Evolutionary conservation across 1,140 invertebrate species (phyloP), one percentile per base, ranked within the genome.

Genomic region (Bombyx mandarina): DNA sequence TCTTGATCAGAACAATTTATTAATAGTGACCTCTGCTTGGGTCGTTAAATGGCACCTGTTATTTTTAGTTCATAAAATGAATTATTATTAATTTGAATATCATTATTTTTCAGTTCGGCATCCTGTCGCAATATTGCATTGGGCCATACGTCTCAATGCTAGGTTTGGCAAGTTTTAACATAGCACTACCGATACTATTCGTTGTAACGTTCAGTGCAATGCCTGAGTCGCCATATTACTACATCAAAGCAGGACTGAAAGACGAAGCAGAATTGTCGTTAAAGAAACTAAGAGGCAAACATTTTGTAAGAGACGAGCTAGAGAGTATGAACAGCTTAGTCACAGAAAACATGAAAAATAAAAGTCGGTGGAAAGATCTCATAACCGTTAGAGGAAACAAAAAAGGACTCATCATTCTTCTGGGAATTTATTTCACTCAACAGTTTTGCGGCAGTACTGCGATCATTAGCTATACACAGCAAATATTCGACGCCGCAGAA

Each of bases 171-270:
- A 82, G 88, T 12, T 88, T 92, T 52, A 90, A 90, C 62, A 85
- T 92, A 35, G 69, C 88, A 0, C 75, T 92, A 26, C 89, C 92
- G 0, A 75, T 91, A 0, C 62, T 92, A 2, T 92, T 93, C 61
- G 87, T 93, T 8, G 60, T 92, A 0, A 90, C 89, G 1, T 93
- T 94, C 73, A 86, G 86, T 46, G 92, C 90, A 66, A 92, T 95
- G 88, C 94, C 94, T 0, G 95, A 96, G 81, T 94, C 94, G 8
- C 94, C 95, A 0, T 92, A 95, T 63, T 96, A 91, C 66, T 87
- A 91, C 43, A 83, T 91, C 0, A 90, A 89, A 53, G 90, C 90
- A 18, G 89, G 91, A 2, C 75, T 88, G 35, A 82, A 87, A 9
- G 81, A 90, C 7, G 89, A 92, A 61, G 94, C 94, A 0, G 86